Evolutionary conservation across 2,113 vertebrate species (phyloP), one percentile per base, ranked within the genome.

Genomic region (Sapayoa aenigma): DNA sequence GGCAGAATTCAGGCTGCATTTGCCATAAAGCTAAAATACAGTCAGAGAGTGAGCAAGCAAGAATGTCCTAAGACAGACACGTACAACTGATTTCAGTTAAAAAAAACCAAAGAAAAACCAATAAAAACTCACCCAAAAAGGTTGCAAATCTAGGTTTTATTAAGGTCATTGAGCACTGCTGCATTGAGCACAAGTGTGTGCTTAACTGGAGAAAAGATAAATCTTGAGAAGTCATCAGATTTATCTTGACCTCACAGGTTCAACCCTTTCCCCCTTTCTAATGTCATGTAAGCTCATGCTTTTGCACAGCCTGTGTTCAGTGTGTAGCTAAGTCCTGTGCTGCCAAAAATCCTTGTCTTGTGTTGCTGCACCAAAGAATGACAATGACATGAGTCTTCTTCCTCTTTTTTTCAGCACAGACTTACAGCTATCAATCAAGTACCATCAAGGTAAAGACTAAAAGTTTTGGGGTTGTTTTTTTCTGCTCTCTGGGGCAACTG

Each of bases 401-500:
- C 5, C 25, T 92, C 63, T 90, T 67, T 82, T 82, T 50, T 42
- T 66, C 86, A 97, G 97, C 74, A 1, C 90, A 95, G 84, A 89
- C 94, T 8, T 33, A 8, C 71, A 89, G 56, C 12, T 10, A 8
- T 30, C 18, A 10, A 0, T 8, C 67, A 44, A 55, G 28, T 18
- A 14, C 35, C 5, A 3, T 4, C 31, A 31, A 97, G 97, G 95
- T 96, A 96, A 95, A 60, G 49, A 84, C 22, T 68, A 35, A 75
- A 87, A 41, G 24, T 6, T n/a, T n/a, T n/a, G n/a, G n/a, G n/a
- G 19, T 3, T 53, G 87, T 60, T 46, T 12, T 46, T n/a, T n/a
- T 24, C 19, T 60, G 56, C n/a, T 83, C 3, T 56, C 31, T 33
- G 14, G 17, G 28, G 41, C 11, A 81, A 52, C 6, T 31, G 37